Evolutionary conservation across 2,113 vertebrate genomes (phyloP).

Genomic region (Otocyon megalotis): DNA sequence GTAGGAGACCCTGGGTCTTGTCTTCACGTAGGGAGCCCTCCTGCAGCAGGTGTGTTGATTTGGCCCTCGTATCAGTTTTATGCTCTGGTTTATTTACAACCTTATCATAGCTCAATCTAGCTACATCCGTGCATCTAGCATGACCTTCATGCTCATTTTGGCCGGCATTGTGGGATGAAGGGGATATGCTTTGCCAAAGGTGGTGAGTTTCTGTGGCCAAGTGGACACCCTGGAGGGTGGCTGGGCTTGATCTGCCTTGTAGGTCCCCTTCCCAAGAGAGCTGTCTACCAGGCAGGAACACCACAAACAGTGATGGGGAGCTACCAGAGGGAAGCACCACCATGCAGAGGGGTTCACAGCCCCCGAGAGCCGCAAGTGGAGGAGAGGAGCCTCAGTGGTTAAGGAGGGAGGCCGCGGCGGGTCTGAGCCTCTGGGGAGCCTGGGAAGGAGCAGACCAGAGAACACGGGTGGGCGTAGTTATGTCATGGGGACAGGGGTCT

Average conservation of each 20-base stretch:
- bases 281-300: background rate
- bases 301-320: background rate
- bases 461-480: background rate
- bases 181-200: background rate
- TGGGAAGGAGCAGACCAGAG: background rate
- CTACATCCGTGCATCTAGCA: background rate
- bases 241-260: background rate
- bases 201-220: background rate
- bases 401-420: background rate
- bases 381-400: too few species aligned
- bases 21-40: background rate
- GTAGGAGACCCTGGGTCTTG: background rate
- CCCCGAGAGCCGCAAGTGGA: too few species aligned
- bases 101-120: rapidly evolving
- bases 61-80: rapidly evolving
- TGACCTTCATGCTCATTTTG: background rate
- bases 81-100: too few species aligned
- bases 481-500: background rate
- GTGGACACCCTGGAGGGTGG: background rate
- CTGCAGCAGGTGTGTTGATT: rapidly evolving
- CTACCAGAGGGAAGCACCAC: too few species aligned
- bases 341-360: too few species aligned
- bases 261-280: background rate
- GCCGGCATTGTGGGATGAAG: rapidly evolving
- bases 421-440: background rate